These are phyloP conservation scores for Nettapus auritus DNA, from an alignment of 2,113 vertebrate genomes.

Conservation along the genomic window DNA sequence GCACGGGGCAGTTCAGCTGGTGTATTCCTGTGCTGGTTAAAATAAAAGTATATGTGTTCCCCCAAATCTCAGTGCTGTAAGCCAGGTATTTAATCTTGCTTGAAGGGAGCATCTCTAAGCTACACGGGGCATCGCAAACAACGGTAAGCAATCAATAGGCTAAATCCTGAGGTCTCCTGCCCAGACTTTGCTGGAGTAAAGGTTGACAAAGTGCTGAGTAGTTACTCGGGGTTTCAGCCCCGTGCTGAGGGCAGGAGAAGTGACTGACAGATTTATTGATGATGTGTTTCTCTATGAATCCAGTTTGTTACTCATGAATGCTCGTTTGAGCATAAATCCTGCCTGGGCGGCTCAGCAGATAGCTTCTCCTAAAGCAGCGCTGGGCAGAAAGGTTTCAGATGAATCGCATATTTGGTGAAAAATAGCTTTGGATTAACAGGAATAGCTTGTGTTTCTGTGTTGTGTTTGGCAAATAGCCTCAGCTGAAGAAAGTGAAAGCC, in stretches of 20 bases:
- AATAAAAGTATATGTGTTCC: background rate
- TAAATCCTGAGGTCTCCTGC: constrained; percentile 51
- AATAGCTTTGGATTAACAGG: background rate
- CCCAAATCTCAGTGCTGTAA: constrained; percentile 8
- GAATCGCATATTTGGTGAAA: constrained; percentile 30
- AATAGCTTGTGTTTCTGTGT: constrained; percentile 38
- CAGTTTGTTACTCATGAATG: constrained; percentile 13
- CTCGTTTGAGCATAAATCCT: constrained; percentile 46
- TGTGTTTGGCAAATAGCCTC: constrained; percentile 34
- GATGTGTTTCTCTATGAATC: constrained; percentile 47
- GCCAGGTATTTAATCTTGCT: constrained; percentile 57
- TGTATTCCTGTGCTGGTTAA: background rate
- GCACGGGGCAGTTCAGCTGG: background rate
- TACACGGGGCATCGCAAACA: constrained; percentile 38
- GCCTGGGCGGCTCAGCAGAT: background rate
- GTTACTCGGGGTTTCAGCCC: constrained; percentile 11
- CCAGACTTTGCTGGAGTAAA: constrained; percentile 45
- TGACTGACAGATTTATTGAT: constrained; percentile 65
- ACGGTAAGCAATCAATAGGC: constrained; percentile 45
- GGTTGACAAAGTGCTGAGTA: constrained; percentile 56
- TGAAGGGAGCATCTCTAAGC: constrained; percentile 42
- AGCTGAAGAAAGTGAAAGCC: constrained; percentile 36
- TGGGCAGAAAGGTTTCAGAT: constrained; percentile 22
- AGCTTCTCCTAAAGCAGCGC: background rate
- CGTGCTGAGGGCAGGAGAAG: background rate